phyloP scores from a whole-genome alignment of 1,140 invertebrate species.

The Calosoma granatense region DNA sequence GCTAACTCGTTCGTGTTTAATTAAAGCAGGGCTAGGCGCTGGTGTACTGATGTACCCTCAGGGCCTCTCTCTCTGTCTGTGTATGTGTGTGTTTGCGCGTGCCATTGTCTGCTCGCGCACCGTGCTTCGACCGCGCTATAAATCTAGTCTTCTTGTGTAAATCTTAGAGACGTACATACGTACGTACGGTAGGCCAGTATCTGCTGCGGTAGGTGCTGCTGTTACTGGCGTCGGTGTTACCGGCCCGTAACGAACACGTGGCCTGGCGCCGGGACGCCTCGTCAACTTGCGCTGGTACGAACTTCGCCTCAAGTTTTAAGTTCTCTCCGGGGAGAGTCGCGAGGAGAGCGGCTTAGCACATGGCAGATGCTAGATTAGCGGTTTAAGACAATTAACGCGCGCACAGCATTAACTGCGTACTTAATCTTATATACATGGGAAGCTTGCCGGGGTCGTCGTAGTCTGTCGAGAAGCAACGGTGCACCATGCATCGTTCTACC shows the following conservation, averaged over 20 bases:
- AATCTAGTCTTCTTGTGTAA: slow-evolving; percentile 17
- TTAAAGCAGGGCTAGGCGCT: too few relatives aligned
- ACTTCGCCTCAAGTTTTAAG: slow-evolving; percentile 14
- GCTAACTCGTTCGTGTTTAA: slow-evolving; percentile 15
- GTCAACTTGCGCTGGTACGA: not conserved
- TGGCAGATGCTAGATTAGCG: slow-evolving; percentile 23
- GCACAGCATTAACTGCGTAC: slow-evolving; percentile 10
- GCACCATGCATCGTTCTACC: too few relatives aligned
- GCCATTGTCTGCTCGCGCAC: not conserved
- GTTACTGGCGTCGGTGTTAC: too few relatives aligned
- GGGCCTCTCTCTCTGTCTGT: too few relatives aligned
- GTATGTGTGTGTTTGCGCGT: not conserved
- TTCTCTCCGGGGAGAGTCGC: slow-evolving; percentile 15
- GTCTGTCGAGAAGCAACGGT: not conserved
- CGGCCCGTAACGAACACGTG: too few relatives aligned
- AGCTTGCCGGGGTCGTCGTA: not conserved
- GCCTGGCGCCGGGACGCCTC: not conserved
- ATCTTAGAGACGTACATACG: slow-evolving; percentile 10
- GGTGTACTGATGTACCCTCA: too few relatives aligned
- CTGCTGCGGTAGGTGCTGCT: not conserved
- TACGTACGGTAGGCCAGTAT: not conserved
- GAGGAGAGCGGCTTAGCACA: slow-evolving; percentile 13
- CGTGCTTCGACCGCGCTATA: slow-evolving; percentile 10
- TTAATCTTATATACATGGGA: not conserved
- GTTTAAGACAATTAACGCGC: slow-evolving; percentile 23